Evolutionary conservation across 2,888 invertebrate species (phyloP).

Genomic region (Dynastes tityus): DNA sequence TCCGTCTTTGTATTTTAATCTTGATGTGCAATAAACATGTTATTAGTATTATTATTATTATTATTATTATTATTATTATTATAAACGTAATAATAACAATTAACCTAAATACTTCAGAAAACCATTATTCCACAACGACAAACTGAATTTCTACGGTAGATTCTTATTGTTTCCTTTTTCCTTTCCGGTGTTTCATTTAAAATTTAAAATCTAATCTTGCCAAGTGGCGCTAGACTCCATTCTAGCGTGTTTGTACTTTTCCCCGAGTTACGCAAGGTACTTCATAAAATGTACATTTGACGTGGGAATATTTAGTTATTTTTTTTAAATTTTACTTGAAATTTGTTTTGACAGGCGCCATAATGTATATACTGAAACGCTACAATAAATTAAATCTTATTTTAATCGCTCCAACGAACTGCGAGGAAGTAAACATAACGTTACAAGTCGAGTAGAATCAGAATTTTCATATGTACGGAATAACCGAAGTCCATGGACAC

Average conservation of each 20-base stretch:
- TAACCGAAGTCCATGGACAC: too few species aligned
- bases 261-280: neutral
- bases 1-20: too few species aligned
- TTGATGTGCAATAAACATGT: too few species aligned
- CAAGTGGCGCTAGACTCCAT: neutral
- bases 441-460: too few species aligned
- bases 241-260: neutral
- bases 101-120: neutral
- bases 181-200: conserved; percentile 1
- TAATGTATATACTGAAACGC: neutral
- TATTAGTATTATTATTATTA: too few species aligned
- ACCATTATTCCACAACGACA: neutral
- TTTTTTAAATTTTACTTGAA: conserved; percentile 3
- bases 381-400: conserved; percentile 4
- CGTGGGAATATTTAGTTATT: neutral
- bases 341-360: conserved; percentile 2
- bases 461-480: too few species aligned
- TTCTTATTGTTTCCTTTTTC: neutral
- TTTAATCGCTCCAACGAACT: neutral
- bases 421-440: too few species aligned
- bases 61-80: too few species aligned
- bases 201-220: conserved; percentile 26
- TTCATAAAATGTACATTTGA: neutral
- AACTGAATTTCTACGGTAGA: too few species aligned
- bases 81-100: neutral